Base-by-base conservation (phyloP, 2,797 vertebrate genomes). In the Eospalax fontanierii region DNA sequence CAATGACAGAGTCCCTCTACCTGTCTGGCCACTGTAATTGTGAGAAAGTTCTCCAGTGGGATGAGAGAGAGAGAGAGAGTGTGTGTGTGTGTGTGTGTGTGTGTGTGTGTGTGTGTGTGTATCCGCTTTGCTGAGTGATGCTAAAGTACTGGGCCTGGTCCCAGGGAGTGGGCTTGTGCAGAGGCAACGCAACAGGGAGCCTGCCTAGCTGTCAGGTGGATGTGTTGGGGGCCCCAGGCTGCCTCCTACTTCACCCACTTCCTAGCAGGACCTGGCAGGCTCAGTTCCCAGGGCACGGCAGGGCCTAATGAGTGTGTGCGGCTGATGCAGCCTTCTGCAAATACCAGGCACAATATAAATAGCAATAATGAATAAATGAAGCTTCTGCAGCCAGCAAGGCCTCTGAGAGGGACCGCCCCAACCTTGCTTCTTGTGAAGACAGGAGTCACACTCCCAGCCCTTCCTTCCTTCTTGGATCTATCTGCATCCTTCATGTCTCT, bases 291-390 rank as follows among this genome's bases (percentile, higher is more conserved):
- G 79, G 75, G 85, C 81, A 28, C 8, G 35, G 83, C 2, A 6
- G 71, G 70, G 61, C 54, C 92, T 92, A 86, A 96, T 68, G 85
- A 95, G 78, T 33, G 73, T 50, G 74, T 33, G 81, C 0, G 59
- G 90, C 82, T 74, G 79, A 87, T 57, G 63, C 79, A 87, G 92
- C 50, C 90, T 86, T 97, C 92, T 95, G 96, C 95, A 97, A 97
- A 97, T 93, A 97, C 91, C 96, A 96, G 93, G 76, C 70, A 15
- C 89, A 94, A 74, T 95, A 94, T 94, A 97, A 97, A 97, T 96
- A 97, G 97, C 93, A 94, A 86, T 96, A 96, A 96, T 92, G 96
- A 94, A 92, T 94, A 97, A 96, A 97, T 73, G 96, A 95, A 93
- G 93, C 95, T 89, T 91, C 93, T 0, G 61, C 89, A 59, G 94